These are phyloP conservation scores for Synanthedon andrenaeformis DNA, from an alignment of 2,888 invertebrate species.

Conservation along the genomic window DNA sequence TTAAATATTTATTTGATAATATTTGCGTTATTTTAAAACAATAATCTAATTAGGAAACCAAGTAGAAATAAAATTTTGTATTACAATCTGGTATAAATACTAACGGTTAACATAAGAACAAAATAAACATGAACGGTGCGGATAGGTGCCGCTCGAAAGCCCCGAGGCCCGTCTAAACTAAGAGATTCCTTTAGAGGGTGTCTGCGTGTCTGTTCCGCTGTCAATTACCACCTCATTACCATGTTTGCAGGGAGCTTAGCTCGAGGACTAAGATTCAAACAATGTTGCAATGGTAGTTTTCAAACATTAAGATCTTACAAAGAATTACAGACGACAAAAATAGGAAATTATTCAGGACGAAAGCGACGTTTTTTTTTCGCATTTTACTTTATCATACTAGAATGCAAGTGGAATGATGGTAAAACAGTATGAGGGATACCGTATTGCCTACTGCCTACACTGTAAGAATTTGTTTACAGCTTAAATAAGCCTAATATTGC, in stretches of 20 bases:
- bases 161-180: slow-evolving; percentile 3
- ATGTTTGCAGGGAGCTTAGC: slow-evolving; percentile 16
- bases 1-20: too few relatives aligned
- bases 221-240: slow-evolving; percentile 26
- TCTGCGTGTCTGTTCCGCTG: slow-evolving; percentile 15
- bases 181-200: slow-evolving; percentile 2
- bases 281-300: background rate
- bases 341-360: too few relatives aligned
- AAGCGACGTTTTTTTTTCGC: too few relatives aligned
- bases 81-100: slow-evolving; percentile 10
- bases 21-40: too few relatives aligned
- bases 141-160: slow-evolving; percentile 10
- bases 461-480: too few relatives aligned
- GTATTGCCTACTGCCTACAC: too few relatives aligned
- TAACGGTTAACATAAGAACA: slow-evolving; percentile 16
- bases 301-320: slow-evolving; percentile 1
- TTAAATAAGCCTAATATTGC: too few relatives aligned
- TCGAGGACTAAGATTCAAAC: background rate
- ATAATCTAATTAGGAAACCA: too few relatives aligned
- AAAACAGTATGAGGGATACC: too few relatives aligned
- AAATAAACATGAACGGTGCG: slow-evolving; percentile 11
- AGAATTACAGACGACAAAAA: background rate
- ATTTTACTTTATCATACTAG: too few relatives aligned
- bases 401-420: too few relatives aligned
- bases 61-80: too few relatives aligned